Evolutionary conservation across 2,888 invertebrate species (phyloP).

Genomic region (Blera fallax): DNA sequence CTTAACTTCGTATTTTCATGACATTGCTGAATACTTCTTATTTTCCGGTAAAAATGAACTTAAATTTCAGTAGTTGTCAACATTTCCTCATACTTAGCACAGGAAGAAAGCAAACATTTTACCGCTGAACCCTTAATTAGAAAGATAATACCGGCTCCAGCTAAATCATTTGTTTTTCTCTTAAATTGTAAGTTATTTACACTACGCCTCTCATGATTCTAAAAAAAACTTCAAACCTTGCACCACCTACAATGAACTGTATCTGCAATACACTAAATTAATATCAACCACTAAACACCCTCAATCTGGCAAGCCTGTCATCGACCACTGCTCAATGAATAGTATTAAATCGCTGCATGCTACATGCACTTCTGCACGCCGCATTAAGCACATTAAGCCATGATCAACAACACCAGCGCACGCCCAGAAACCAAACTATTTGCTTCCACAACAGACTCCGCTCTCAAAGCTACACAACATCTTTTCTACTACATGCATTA

Average conservation of each 20-base stretch:
- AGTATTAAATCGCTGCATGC: not conserved
- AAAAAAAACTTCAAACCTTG: too few relatives aligned
- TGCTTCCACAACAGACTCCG: too few relatives aligned
- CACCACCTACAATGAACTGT: too few relatives aligned
- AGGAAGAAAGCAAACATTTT: not conserved
- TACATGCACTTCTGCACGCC: conserved; percentile 13
- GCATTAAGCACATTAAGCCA: conserved; percentile 15
- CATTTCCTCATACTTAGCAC: not conserved
- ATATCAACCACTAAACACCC: not conserved
- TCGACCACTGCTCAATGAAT: not conserved
- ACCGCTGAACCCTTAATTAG: not conserved
- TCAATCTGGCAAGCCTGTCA: not conserved
- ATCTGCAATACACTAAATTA: not conserved
- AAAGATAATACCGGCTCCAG: not conserved
- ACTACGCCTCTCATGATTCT: too few relatives aligned
- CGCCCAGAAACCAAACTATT: not conserved
- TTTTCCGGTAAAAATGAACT: not conserved
- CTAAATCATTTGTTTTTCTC: not conserved
- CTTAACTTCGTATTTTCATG: too few relatives aligned
- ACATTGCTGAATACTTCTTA: not conserved
- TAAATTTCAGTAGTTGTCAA: not conserved
- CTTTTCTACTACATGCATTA: not conserved
- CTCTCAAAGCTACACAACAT: not conserved
- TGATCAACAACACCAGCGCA: conserved; percentile 45
- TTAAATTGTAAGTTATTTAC: not conserved